Percentiles rank a stretch among this genome's conserved stretches.
These are phyloP conservation scores for Chrysolina oricalcia DNA, from an alignment of 2,888 invertebrate species.

Conservation along the genomic window DNA sequence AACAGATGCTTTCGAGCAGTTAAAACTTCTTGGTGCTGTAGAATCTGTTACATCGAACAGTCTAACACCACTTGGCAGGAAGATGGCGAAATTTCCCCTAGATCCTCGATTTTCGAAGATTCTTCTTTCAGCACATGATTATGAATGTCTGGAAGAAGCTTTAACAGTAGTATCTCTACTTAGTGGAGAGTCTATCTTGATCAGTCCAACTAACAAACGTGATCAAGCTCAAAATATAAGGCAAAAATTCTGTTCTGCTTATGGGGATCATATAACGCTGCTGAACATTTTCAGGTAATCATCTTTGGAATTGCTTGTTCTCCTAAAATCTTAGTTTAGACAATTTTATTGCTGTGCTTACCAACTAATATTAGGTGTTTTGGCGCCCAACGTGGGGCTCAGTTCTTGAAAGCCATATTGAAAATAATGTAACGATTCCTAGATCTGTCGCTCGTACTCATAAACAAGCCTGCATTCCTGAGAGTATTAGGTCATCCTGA, in stretches of 20 bases:
- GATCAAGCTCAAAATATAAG: constrained; percentile 84
- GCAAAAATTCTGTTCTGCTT: constrained; percentile 86
- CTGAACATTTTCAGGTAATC: constrained; percentile 85
- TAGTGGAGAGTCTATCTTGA: constrained; percentile 90
- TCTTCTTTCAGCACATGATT: constrained; percentile 81
- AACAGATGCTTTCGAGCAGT: constrained; percentile 77
- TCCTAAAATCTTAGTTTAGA: constrained; percentile 71
- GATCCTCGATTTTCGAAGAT: constrained; percentile 80
- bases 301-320: background rate
- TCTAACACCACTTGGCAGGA: constrained; percentile 85
- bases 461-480: too few relatives aligned
- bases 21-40: constrained; percentile 83
- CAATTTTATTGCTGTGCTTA: too few relatives aligned
- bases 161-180: constrained; percentile 90
- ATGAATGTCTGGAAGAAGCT: constrained; percentile 86
- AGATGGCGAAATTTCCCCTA: constrained; percentile 93
- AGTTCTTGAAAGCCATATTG: too few relatives aligned
- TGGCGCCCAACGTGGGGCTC: background rate
- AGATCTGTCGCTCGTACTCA: too few relatives aligned
- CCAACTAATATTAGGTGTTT: background rate
- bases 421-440: too few relatives aligned
- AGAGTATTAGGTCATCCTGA: too few relatives aligned
- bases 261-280: constrained; percentile 94
- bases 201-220: constrained; percentile 82
- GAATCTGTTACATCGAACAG: constrained; percentile 75